phyloP scores from a whole-genome alignment of 2,113 vertebrate species.

The Planiliza haematocheilus region DNA sequence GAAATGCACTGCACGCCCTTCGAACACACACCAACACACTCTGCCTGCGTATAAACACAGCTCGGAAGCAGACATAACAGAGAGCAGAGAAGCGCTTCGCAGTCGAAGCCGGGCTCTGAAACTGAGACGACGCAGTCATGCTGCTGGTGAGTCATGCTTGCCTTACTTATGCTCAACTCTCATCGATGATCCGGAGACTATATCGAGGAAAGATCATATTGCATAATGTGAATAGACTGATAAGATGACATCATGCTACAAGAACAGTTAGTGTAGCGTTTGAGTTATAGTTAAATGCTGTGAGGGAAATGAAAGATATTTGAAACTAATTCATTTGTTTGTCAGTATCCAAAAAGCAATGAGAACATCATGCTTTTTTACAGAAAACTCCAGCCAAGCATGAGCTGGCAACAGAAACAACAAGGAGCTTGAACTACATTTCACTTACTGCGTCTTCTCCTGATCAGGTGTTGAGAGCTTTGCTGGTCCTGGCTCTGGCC shows the following conservation, averaged over 20 bases:
- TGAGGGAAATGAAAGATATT: not conserved
- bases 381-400: too few relatives aligned
- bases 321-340: not conserved
- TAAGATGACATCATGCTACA: too few relatives aligned
- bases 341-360: not conserved
- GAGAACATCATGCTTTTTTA: not conserved
- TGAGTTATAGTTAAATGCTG: too few relatives aligned
- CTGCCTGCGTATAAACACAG: conserved; percentile 43
- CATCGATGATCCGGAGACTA: fast-evolving
- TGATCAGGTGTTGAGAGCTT: conserved; percentile 48
- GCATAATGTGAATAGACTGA: too few relatives aligned
- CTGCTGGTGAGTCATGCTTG: conserved; percentile 58
- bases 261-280: too few relatives aligned
- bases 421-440: too few relatives aligned
- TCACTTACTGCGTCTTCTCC: not conserved
- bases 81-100: not conserved
- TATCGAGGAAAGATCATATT: not conserved
- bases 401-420: too few relatives aligned
- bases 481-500: conserved; percentile 61
- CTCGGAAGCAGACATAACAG: not conserved
- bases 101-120: not conserved
- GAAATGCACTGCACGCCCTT: conserved; percentile 16
- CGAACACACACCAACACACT: not conserved
- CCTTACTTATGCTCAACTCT: not conserved
- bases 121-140: conserved; percentile 39